Evolutionary conservation across 64 coral and sea anemone species (phyloP).

Genomic region (Stylophora pistillata): DNA sequence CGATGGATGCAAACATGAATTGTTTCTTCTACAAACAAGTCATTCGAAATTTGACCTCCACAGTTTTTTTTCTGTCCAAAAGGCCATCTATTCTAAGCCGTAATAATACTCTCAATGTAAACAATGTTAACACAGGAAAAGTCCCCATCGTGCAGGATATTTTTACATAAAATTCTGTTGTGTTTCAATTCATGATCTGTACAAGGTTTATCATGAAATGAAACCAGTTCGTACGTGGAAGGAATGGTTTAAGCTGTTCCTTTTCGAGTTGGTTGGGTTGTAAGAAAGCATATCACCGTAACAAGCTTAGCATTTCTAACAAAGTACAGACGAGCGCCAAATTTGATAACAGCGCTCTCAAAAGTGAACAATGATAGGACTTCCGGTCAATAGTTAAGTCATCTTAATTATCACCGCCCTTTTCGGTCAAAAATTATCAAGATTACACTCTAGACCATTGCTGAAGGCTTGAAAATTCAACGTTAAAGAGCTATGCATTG

Average conservation of each 20-base stretch:
- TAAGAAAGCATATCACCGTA: too few relatives aligned
- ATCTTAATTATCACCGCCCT: conserved; percentile 9
- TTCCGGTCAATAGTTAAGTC: conserved; percentile 13
- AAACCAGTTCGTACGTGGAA: neutral
- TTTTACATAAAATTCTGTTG: neutral
- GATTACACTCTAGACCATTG: neutral
- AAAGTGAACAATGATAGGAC: conserved; percentile 19
- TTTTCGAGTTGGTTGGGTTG: too few relatives aligned
- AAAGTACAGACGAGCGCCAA: too few relatives aligned
- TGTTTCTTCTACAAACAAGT: neutral
- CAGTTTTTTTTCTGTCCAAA: neutral
- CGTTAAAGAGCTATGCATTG: neutral
- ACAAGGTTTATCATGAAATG: neutral
- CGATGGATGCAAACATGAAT: neutral
- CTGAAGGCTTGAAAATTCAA: neutral
- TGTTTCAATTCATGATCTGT: neutral
- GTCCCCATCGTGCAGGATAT: neutral
- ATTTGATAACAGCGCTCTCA: neutral
- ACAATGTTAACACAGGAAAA: neutral
- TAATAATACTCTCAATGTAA: conserved; percentile 13
- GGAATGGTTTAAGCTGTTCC: too few relatives aligned
- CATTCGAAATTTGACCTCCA: neutral
- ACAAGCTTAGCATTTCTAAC: neutral
- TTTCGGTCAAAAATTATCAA: neutral
- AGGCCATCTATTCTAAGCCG: conserved; percentile 2